Evolutionary conservation across 1,140 invertebrate species (phyloP).

Genomic region (Lutraria rhynchaena): DNA sequence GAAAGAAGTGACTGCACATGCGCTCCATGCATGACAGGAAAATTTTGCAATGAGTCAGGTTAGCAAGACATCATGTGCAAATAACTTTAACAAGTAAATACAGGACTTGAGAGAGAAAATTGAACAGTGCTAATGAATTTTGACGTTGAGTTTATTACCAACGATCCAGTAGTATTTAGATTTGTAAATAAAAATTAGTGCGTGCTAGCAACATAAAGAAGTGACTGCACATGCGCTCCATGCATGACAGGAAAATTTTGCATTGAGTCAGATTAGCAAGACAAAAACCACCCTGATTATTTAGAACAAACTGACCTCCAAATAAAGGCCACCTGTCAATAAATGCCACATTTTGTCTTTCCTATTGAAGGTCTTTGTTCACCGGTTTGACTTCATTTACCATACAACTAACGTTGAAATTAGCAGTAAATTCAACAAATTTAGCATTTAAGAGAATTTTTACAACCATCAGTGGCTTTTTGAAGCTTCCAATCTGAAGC

Average conservation of each 20-base stretch:
- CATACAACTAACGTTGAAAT: not conserved
- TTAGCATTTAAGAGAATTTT: too few relatives aligned
- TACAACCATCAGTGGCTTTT: too few relatives aligned
- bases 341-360: too few relatives aligned
- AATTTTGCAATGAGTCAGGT: not conserved
- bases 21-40: slow-evolving; percentile 9
- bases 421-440: too few relatives aligned
- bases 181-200: slow-evolving; percentile 15
- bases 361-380: too few relatives aligned
- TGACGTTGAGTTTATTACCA: not conserved
- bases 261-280: not conserved
- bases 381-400: too few relatives aligned
- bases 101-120: not conserved
- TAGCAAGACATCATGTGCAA: not conserved
- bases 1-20: not conserved
- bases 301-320: too few relatives aligned
- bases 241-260: slow-evolving; percentile 19
- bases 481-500: too few relatives aligned
- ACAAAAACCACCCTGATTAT: not conserved
- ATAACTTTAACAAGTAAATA: not conserved
- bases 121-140: not conserved
- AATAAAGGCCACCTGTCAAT: too few relatives aligned
- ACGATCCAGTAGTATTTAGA: not conserved
- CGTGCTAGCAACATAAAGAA: not conserved
- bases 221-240: not conserved